phyloP scores from a whole-genome alignment of 2,797 vertebrate genomes.

The Orestias chungarensis region DNA sequence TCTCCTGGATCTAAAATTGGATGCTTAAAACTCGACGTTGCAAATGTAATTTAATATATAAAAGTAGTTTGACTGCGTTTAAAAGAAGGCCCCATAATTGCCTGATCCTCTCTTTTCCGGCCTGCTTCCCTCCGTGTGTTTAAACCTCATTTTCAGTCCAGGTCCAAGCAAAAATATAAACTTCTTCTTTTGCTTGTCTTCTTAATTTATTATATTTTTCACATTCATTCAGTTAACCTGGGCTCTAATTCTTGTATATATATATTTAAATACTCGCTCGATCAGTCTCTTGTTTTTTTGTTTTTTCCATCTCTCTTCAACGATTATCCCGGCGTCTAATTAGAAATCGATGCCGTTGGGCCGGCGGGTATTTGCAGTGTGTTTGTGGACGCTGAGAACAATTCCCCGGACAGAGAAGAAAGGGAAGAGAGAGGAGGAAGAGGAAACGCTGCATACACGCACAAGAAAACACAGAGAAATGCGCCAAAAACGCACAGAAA shows the following conservation, averaged over 20 bases:
- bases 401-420: slow-evolving; percentile 78
- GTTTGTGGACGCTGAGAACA: slow-evolving; percentile 89
- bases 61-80: background rate
- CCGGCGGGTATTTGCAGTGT: slow-evolving; percentile 88
- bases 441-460: slow-evolving; percentile 62
- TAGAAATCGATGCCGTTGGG: slow-evolving; percentile 88
- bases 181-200: slow-evolving; percentile 68
- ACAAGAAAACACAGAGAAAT: slow-evolving; percentile 53
- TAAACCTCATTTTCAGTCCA: slow-evolving; percentile 48
- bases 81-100: slow-evolving; percentile 18
- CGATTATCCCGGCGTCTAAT: slow-evolving; percentile 89
- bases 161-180: slow-evolving; percentile 55
- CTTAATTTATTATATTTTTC: slow-evolving; percentile 26
- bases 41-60: background rate
- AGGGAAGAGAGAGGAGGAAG: slow-evolving; percentile 70
- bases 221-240: slow-evolving; percentile 79
- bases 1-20: background rate
- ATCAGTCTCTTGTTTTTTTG: slow-evolving; percentile 71
- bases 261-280: slow-evolving; percentile 80
- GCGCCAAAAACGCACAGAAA: slow-evolving; percentile 43
- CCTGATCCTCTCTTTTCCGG: slow-evolving; percentile 6
- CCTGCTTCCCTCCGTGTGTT: slow-evolving; percentile 10
- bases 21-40: background rate
- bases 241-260: slow-evolving; percentile 77
- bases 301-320: slow-evolving; percentile 83